Base-by-base conservation (phyloP, 2,113 vertebrate genomes). In the Sylvietta virens region DNA sequence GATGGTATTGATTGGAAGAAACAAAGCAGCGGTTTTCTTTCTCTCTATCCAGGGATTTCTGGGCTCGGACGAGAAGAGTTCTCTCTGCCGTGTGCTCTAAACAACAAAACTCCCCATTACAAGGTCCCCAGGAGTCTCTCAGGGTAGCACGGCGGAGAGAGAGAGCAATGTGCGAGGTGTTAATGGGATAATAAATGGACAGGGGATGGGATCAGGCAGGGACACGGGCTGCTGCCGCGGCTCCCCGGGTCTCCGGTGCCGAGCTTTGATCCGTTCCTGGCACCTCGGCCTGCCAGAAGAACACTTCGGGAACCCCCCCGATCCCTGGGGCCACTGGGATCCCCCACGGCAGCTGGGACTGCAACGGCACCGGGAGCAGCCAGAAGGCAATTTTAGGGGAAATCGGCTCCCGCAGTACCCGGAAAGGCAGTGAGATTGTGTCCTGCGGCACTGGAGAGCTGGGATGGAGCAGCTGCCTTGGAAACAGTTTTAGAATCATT, bases 1-100 rank as follows among this genome's bases (percentile, higher is more conserved):
- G 95, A 94, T 95, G 91, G 90, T 96, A 97, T 97, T 95, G 97
- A 96, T 93, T 93, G 92, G 94, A 84, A 93, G 96, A 93, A 97
- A 94, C 85, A 97, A 95, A 97, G 92, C 94, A 92, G 85, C 37
- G 4, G 77, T 93, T 95, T 89, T 90, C 88, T 72, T 71, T 56
- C 76, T 78, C 86, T 94, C 61, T 81, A 7, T 77, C 88, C 62
- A 79, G 94, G 91, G 90, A 95, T 86, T 96, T 96, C 88, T 37
- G 51, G 54, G 60, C 76, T 88, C 47, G 62, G 87, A 96, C 74
- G 95, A 95, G 95, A 86, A 61, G 65, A 80, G 76, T 73, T 96
- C 17, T 96, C 17, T 22, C 84, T 73, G 76, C 76, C 91, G 94
- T 60, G 56, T 45, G 76, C 67, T 93, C 86, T 71, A 22, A 91